phyloP scores from a whole-genome alignment of 2,797 vertebrate genomes.

The Nasua narica region DNA sequence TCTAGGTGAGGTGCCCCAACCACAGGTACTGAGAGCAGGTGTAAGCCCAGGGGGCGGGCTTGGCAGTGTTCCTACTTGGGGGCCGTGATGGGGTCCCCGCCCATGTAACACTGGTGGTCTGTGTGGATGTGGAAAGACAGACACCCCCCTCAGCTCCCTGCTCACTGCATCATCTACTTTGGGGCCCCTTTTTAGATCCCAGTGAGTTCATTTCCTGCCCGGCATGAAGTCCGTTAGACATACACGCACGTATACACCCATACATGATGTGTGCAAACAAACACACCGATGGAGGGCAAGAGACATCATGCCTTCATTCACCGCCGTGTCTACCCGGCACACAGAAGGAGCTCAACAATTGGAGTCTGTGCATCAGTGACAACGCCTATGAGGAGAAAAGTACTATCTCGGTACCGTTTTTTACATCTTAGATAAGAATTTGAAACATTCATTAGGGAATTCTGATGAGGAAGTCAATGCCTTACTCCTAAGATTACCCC shows the following conservation, averaged over 20 bases:
- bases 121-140: not conserved
- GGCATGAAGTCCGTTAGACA: not conserved
- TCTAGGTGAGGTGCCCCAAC: not conserved
- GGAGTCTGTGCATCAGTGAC: too few relatives aligned
- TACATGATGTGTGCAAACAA: rapidly evolving
- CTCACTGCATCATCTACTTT: not conserved
- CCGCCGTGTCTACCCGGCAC: rapidly evolving
- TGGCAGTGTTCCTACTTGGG: rapidly evolving
- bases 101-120: rapidly evolving
- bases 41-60: too few relatives aligned
- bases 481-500: rapidly evolving
- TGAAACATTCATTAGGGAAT: not conserved
- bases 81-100: rapidly evolving
- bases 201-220: not conserved
- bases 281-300: not conserved
- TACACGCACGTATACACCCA: too few relatives aligned
- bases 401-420: not conserved
- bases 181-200: not conserved
- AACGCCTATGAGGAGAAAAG: not conserved
- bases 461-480: too few relatives aligned
- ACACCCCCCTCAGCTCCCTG: too few relatives aligned
- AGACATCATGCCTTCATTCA: not conserved
- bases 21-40: rapidly evolving
- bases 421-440: not conserved
- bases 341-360: not conserved